Evolutionary conservation across 2,888 invertebrate genomes (phyloP).

Genomic region (Machimus atricapillus): DNA sequence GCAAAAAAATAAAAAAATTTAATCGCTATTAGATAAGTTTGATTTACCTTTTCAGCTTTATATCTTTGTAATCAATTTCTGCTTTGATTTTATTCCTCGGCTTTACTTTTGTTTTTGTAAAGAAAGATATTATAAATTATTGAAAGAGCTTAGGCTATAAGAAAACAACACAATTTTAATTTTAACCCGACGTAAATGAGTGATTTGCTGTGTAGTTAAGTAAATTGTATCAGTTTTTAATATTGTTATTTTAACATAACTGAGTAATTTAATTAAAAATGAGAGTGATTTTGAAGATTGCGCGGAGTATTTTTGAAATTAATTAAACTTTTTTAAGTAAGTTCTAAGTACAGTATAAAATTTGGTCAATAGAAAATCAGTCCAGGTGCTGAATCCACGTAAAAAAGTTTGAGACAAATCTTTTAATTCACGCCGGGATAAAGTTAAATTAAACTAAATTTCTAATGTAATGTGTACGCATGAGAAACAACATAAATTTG

Average conservation of each 20-base stretch:
- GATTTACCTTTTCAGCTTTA: conserved; percentile 29
- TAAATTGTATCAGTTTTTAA: neutral
- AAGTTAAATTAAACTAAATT: neutral
- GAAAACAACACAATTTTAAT: neutral
- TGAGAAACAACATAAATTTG: neutral
- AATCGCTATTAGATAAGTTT: neutral
- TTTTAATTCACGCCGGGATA: neutral
- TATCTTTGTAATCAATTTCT: neutral
- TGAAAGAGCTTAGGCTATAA: neutral
- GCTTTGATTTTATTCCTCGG: neutral
- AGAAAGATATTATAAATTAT: conserved; percentile 13
- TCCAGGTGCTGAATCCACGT: too few relatives aligned
- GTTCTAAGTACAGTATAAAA: too few relatives aligned
- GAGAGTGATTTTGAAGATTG: too few relatives aligned
- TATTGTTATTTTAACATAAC: neutral
- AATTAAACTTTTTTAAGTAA: too few relatives aligned
- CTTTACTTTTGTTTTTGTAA: conserved; percentile 8
- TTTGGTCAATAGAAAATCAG: too few relatives aligned
- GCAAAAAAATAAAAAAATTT: neutral
- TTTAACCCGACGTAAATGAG: neutral
- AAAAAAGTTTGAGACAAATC: neutral
- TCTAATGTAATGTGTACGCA: neutral
- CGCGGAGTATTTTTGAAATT: too few relatives aligned
- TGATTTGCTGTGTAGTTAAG: neutral
- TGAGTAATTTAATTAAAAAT: too few relatives aligned